phyloP scores from a whole-genome alignment of 2,113 vertebrate genomes.

The Poecilia latipinna region DNA sequence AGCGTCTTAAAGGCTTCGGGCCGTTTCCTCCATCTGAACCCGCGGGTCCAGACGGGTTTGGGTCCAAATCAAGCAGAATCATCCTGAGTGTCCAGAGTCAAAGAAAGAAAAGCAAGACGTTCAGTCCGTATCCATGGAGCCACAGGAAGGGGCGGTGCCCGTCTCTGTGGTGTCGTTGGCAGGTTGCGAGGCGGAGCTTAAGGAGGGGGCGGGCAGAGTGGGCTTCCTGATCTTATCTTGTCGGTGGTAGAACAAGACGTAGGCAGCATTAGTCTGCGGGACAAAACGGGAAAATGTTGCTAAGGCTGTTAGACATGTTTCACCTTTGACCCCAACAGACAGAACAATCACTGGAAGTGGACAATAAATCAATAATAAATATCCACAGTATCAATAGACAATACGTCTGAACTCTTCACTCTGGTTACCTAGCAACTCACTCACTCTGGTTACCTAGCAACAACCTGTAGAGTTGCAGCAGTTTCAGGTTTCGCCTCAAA shows the following conservation, averaged over 20 bases:
- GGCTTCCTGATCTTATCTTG: slow-evolving; percentile 84
- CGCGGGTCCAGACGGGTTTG: background rate
- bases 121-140: slow-evolving; percentile 78
- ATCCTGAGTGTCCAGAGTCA: background rate
- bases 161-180: slow-evolving; percentile 43
- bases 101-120: no score
- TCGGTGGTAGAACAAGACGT: slow-evolving; percentile 88
- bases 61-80: background rate
- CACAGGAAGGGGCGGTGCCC: slow-evolving; percentile 35
- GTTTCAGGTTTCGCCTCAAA: no score
- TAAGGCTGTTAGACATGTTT: no score
- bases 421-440: no score
- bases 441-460: no score
- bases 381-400: no score
- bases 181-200: slow-evolving; percentile 30
- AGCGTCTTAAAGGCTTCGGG: no score
- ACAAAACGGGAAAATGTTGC: background rate
- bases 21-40: background rate
- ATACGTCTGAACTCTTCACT: no score
- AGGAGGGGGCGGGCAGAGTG: slow-evolving; percentile 47
- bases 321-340: no score
- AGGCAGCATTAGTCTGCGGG: slow-evolving; percentile 86
- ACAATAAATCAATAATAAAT: no score
- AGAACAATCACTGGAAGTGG: no score
- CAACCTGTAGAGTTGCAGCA: no score